A percentile compares a stretch with the other conserved stretches of the same genome.
Conservation (phyloP, 2,797 vertebrate species). For the Lemur catta region DNA sequence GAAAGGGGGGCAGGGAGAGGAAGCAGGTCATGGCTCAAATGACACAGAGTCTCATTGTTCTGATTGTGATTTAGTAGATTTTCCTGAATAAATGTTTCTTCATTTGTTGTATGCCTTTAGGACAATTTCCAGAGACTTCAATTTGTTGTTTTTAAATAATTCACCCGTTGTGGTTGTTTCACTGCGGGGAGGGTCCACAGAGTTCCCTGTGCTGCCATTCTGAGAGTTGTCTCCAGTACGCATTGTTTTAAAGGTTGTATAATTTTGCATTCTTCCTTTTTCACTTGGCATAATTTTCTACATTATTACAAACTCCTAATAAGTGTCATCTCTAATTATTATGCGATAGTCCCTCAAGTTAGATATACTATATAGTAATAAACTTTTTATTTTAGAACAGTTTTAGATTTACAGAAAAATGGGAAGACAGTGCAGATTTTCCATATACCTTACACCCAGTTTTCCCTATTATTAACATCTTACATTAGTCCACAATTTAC, state of each 20-base stretch:
- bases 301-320: neutral
- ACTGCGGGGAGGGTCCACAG: neutral
- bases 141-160: neutral
- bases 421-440: neutral
- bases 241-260: neutral
- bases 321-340: neutral
- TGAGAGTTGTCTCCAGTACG: neutral
- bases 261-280: neutral
- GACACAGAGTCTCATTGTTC: neutral
- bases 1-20: neutral
- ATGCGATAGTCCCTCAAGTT: neutral
- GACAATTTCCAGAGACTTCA: constrained; percentile 23
- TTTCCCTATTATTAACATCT: neutral
- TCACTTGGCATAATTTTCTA: neutral
- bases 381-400: neutral
- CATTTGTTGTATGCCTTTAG: neutral
- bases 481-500: neutral
- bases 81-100: neutral
- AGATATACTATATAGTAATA: neutral
- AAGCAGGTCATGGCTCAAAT: neutral
- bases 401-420: neutral
- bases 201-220: neutral
- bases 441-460: neutral
- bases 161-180: neutral
- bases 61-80: neutral